These are phyloP conservation scores for Liparis tanakae DNA, from an alignment of 2,797 vertebrate species.

Conservation along the genomic window DNA sequence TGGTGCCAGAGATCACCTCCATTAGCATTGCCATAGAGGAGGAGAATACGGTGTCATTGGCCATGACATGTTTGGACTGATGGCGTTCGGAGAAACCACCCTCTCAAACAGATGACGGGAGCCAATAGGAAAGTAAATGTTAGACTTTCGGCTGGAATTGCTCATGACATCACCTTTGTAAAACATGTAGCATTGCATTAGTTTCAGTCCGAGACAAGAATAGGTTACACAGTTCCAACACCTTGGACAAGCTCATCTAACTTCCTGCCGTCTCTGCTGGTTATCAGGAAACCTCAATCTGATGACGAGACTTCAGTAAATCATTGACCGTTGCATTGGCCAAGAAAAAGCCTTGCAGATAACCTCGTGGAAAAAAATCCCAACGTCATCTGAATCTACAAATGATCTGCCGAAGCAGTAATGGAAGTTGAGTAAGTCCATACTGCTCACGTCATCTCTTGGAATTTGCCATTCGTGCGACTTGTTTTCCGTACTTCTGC, in stretches of 20 bases:
- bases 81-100: background rate
- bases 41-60: background rate
- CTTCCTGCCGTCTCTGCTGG: background rate
- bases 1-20: background rate
- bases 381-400: background rate
- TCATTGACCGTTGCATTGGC: background rate
- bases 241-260: background rate
- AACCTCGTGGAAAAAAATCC: too few species aligned
- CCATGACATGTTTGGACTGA: background rate
- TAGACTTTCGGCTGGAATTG: background rate
- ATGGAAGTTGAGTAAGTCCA: background rate
- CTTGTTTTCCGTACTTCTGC: background rate
- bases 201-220: background rate
- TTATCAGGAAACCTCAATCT: background rate
- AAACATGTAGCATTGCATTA: background rate
- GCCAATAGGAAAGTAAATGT: background rate
- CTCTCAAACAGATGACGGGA: background rate
- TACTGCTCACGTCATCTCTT: conserved; percentile 3
- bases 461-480: conserved; percentile 27
- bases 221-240: background rate
- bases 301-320: background rate
- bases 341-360: background rate
- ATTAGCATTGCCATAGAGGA: background rate
- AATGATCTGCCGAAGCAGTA: background rate
- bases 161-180: background rate